Evolutionary conservation across 2,888 invertebrate species (phyloP), one percentile per base, ranked within the genome.

Genomic region (Chironomus riparius): DNA sequence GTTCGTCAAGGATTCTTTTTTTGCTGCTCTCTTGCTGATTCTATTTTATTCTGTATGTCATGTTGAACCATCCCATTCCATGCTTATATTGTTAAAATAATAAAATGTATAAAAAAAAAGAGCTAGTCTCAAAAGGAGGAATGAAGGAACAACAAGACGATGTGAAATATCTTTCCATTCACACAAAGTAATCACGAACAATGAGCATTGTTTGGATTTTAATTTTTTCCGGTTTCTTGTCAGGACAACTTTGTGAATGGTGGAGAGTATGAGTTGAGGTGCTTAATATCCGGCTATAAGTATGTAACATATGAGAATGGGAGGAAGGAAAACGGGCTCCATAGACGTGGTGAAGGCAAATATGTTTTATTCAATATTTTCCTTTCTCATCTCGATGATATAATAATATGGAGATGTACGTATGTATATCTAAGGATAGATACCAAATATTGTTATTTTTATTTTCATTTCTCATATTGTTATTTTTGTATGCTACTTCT

Each of bases 291-390:
- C 38, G 38, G 38, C 38, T 10, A 7, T 38, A 10, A 38, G 38
- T 38, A 38, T 38, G 38, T 38, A 4, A 7, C 38, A 38, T 38
- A 38, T 38, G 4, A 38, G 38, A 38, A 38, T 38, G 1, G 38
- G 12, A 48, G 56, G 15, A 56, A 56, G 21, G 71, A 56, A 72
- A 61, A 62, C 56, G 62, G n/a, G 62, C 72, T 72, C 62, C 71
- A 50, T 48, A 47, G 47, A 47, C 47, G 47, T 13, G 21, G 21
- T 21, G 13, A 70, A 47, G 47, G 47, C 56, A 56, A 71, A 71
- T 71, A 71, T 71, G 71, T 71, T 71, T 71, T 71, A 71, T 71
- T 71, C 71, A 71, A 56, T 71, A 21, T 72, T 71, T 62, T 38
- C 62, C 15, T 21, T 38, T 38, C 38, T 38, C 38, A 38, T 38